Evolutionary conservation across 1,140 invertebrate species (phyloP), one percentile per base, ranked within the genome.

Genomic region (Stenopsyche tienmushanensis): DNA sequence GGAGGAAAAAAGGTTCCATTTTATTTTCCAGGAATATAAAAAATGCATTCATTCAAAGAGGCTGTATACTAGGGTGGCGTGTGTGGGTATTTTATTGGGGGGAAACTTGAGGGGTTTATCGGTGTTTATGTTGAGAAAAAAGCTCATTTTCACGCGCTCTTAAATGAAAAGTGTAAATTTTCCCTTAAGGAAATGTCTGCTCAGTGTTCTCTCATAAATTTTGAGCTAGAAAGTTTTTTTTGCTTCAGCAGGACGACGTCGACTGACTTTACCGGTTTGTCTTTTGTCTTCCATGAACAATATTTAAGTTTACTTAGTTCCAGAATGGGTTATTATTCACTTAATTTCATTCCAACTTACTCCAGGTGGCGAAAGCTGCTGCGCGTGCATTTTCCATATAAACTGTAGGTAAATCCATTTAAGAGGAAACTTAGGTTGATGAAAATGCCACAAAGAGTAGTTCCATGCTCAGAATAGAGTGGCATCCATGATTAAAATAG

Each of bases 121-220:
- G n/a, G n/a, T n/a, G n/a, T 34, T 34, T 34, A 34, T 34, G 29
- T 34, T 7, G 13, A 34, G n/a, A 34, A 34, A 34, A 34, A 34
- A 34, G 13, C 13, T 7, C 5, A 13, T 34, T 34, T 34, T 34
- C 13, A 34, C 29, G 13, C 5, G 29, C 29, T 13, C 29, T 42
- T 23, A 21, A 57, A 57, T 57, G 39, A 29, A 57, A 57, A 21
- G 39, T 29, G 54, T 57, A 57, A 57, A 57, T 57, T 57, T 57
- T 18, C 15, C 39, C 24, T 42, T 17, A 57, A 21, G 24, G 54
- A 21, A 42, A 25, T 34, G 29, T 34, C 29, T 34, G 54, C 39
- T 57, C 34, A 42, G 7, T 57, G 54, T 57, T 41, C 52, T 57
- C 26, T n/a, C 34, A 57, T 57, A 57, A 57, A 57, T 57, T 41